phyloP scores from a whole-genome alignment of 2,113 vertebrate species.

The Cephalopholis sonnerati region DNA sequence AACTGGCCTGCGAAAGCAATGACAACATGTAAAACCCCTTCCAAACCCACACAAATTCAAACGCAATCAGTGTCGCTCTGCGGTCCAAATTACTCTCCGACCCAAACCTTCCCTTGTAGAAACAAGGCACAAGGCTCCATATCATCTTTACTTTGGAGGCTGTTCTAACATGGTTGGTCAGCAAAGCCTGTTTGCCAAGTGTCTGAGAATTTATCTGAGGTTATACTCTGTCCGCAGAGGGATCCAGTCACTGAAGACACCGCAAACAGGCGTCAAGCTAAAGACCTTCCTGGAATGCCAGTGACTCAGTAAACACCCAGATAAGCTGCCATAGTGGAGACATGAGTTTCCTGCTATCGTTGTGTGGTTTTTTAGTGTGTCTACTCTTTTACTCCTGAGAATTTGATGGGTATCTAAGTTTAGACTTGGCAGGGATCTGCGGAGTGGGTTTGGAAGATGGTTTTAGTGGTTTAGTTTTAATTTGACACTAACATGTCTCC shows the following conservation, averaged over 20 bases:
- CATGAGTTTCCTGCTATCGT: neutral
- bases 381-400: neutral
- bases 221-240: constrained; percentile 34
- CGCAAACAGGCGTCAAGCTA: constrained; percentile 5
- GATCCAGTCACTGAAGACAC: constrained; percentile 15
- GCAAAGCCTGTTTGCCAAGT: constrained; percentile 46
- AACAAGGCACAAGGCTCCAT: constrained; percentile 24
- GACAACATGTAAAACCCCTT: neutral
- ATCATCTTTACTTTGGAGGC: constrained; percentile 54
- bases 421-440: neutral
- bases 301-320: constrained; percentile 22
- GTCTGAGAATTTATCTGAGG: constrained; percentile 69
- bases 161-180: constrained; percentile 24
- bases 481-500: neutral
- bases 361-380: neutral
- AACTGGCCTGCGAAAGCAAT: constrained; percentile 20
- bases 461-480: neutral
- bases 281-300: neutral
- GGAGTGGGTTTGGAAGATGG: neutral
- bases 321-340: constrained; percentile 31
- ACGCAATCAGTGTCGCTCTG: constrained; percentile 11
- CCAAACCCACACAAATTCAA: constrained; percentile 43
- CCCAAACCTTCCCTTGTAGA: constrained; percentile 35
- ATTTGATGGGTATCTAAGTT: neutral
- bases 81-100: constrained; percentile 7